Base-by-base conservation (phyloP, 2,888 invertebrate genomes). In the Phrixothrix hirtus region DNA sequence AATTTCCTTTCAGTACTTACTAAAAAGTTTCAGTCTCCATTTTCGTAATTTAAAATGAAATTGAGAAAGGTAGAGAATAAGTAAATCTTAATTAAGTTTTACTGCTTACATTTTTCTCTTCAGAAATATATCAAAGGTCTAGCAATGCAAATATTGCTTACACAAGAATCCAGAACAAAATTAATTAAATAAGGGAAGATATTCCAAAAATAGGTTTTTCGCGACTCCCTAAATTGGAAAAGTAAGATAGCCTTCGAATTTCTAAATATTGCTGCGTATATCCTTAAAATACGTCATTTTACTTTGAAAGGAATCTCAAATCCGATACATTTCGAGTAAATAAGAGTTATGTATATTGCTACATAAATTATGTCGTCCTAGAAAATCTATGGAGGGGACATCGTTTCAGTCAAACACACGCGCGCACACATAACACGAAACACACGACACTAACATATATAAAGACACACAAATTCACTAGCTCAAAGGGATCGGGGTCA, bases 321-420 rank as follows among this genome's bases (percentile, higher is more conserved):
- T 58, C 54, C 58, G 62, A 61, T 62, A 62, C 62, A 54, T 61
- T 65, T 61, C 59, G 59, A 64, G 64, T 69, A 70, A 71, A 68
- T 66, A 65, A 64, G 63, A 69, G 66, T 67, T 71, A 70, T 69
- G 67, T 68, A 69, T 69, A 69, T 71, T 68, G 66, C 64, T 54
- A 61, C 64, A 69, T 70, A 71, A 70, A 71, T 70, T 70, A 60
- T 54, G n/a, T n/a, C 54, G 59, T 59, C 52, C 58, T 61, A 62
- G 59, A 64, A 35, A 38, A 63, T 57, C 58, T 47, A 51, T 61
- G 61, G 58, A 60, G 59, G 62, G 61, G 63, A 65, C 63, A 65
- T 64, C 60, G 59, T 57, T 62, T 63, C 60, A 54, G 57, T 52
- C 55, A 54, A 54, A 52, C 57, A 54, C 52, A 49, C n/a, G n/a